Conservation (phyloP, 2,797 vertebrate genomes). For the Microhierax caerulescens region DNA sequence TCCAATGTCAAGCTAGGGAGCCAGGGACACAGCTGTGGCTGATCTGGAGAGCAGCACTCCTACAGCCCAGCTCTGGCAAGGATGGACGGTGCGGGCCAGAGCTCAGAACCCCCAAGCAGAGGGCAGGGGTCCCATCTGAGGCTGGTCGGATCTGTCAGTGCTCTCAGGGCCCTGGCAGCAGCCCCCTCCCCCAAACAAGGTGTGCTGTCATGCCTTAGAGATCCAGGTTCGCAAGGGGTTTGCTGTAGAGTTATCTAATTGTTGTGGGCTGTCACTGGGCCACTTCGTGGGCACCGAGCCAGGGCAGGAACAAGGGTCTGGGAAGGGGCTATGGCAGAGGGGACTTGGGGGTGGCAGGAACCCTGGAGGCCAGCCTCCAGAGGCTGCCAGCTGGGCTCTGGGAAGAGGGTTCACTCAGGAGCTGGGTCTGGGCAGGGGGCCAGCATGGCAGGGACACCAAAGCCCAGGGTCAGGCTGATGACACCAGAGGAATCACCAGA, state of each 20-base stretch:
- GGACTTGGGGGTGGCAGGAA: not conserved
- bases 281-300: not conserved
- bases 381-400: not conserved
- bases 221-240: not conserved
- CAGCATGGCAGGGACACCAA: not conserved
- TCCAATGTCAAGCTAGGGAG: not conserved
- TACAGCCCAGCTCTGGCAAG: not conserved
- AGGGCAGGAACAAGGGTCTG: not conserved
- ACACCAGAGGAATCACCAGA: not conserved
- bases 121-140: not conserved
- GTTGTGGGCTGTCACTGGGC: not conserved
- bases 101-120: not conserved
- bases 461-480: not conserved
- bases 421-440: not conserved
- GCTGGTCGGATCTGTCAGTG: not conserved
- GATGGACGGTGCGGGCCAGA: not conserved
- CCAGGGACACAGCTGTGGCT: fast-evolving
- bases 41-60: not conserved
- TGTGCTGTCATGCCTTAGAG: not conserved
- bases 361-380: not conserved
- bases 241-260: not conserved
- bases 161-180: not conserved
- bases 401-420: not conserved
- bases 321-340: not conserved
- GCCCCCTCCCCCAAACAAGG: not conserved